Conservation (phyloP, 2,888 invertebrate species). For the Dione juno region DNA sequence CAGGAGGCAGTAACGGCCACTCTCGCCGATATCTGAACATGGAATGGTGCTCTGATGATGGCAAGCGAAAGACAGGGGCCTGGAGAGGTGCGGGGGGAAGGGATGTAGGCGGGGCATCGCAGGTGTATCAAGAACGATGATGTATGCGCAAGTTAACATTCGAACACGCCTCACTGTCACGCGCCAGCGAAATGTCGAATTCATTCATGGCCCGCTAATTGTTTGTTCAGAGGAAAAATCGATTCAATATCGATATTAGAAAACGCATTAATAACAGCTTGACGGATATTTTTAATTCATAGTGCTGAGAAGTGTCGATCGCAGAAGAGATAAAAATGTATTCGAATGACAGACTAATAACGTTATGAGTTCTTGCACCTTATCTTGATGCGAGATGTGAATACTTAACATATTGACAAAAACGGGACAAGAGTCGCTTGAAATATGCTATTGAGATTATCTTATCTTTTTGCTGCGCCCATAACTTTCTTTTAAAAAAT, state of each 20-base stretch:
- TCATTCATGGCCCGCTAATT: conserved; percentile 61
- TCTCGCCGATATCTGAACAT: conserved; percentile 64
- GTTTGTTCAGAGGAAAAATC: conserved; percentile 57
- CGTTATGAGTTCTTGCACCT: conserved; percentile 47
- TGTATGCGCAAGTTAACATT: conserved; percentile 80
- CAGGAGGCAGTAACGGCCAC: conserved; percentile 60
- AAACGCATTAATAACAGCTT: conserved; percentile 56
- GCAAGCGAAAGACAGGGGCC: conserved; percentile 63
- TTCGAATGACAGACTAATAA: conserved; percentile 67
- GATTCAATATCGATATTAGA: conserved; percentile 24
- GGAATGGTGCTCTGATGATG: conserved; percentile 75
- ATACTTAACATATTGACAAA: conserved; percentile 45
- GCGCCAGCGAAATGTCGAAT: conserved; percentile 54
- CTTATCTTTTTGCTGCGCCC: conserved; percentile 41
- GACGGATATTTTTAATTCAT: conserved; percentile 42
- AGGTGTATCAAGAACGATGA: conserved; percentile 78
- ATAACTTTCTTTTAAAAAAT: conserved; percentile 40
- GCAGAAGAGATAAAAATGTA: conserved; percentile 44
- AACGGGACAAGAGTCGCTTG: conserved; percentile 40
- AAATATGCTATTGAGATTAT: conserved; percentile 43
- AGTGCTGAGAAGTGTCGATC: conserved; percentile 43
- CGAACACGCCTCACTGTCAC: conserved; percentile 80
- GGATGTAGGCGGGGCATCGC: conserved; percentile 68
- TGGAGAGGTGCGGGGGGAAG: conserved; percentile 48
- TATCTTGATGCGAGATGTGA: conserved; percentile 47